A percentile compares a stretch with the other conserved stretches of the same genome.
These are phyloP conservation scores for Coenonympha glycerion DNA, from an alignment of 2,888 invertebrate species.

Conservation along the genomic window DNA sequence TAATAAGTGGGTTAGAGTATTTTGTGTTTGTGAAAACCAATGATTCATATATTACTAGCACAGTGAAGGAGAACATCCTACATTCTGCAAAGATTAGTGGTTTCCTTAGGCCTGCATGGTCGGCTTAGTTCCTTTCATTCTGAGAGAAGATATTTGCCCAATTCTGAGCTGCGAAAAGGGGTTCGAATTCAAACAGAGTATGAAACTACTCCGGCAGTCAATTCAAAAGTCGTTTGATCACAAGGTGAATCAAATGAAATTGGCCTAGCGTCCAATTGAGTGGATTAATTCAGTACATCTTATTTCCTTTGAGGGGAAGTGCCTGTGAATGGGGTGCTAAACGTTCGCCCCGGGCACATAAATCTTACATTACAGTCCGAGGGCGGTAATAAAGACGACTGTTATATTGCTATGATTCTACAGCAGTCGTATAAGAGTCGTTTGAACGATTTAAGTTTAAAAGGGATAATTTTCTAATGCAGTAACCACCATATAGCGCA, in stretches of 20 bases:
- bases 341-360: conserved; percentile 13
- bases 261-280: not conserved
- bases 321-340: conserved; percentile 19
- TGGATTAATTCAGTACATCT: conserved; percentile 6
- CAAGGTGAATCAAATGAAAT: not conserved
- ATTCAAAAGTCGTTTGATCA: conserved; percentile 1
- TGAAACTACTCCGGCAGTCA: not conserved
- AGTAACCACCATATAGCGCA: no score
- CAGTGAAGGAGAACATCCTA: no score
- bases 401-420: conserved; percentile 4
- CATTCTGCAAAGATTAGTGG: no score
- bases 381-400: conserved; percentile 14
- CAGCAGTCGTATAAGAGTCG: no score
- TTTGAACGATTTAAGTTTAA: no score
- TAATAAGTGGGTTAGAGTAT: no score
- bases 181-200: not conserved
- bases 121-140: no score
- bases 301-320: conserved; percentile 14
- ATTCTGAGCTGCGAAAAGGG: not conserved
- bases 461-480: no score
- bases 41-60: no score
- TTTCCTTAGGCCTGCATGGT: no score
- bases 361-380: conserved; percentile 15
- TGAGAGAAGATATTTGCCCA: no score
- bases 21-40: no score